Base-by-base conservation (phyloP, 2,113 vertebrate genomes). In the Salvelinus alpinus region DNA sequence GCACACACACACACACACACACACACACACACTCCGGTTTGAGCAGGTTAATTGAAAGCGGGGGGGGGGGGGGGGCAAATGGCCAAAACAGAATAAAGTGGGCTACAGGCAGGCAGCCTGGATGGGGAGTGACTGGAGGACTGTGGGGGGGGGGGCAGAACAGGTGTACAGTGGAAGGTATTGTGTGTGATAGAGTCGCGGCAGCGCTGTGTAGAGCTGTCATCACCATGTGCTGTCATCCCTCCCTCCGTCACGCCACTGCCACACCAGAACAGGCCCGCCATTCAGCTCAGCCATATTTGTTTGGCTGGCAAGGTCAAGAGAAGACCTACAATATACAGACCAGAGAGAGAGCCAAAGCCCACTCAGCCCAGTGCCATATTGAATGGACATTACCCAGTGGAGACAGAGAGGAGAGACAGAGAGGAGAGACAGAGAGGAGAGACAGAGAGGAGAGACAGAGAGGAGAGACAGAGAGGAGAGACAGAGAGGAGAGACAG, bases 151-250 rank as follows among this genome's bases (percentile, higher is more conserved):
- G 64, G 38, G 38, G 38, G 38, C 38, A 44, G 8, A 68, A 87
- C 90, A 91, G 91, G 89, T 92, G 91, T 88, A 81, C 85, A 89
- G 85, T 87, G 81, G 79, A 83, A 79, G 78, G 81, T 79, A 87
- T 88, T 90, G 86, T 87, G 80, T 79, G 76, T 78, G 34, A 68
- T 76, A 75, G 48, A 16, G 51, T 54, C 51, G 51, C 4, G 1
- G 51, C 51, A 18, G 51, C 14, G 51, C 51, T 54, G 64, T 82
- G 80, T 78, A 83, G 80, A 70, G 80, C 87, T 90, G 90, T 89
- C 87, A 84, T 90, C 88, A 82, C 84, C 88, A 87, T 90, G 87
- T 90, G 90, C 87, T 81, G 87, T 88, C 78, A 80, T 87, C 86
- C 87, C 86, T 71, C 86, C 78, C 78, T 70, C 47, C 64, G 38